These are phyloP conservation scores for Scelioninae gen. 1 DNA, from an alignment of 2,888 invertebrate species.

Conservation along the genomic window DNA sequence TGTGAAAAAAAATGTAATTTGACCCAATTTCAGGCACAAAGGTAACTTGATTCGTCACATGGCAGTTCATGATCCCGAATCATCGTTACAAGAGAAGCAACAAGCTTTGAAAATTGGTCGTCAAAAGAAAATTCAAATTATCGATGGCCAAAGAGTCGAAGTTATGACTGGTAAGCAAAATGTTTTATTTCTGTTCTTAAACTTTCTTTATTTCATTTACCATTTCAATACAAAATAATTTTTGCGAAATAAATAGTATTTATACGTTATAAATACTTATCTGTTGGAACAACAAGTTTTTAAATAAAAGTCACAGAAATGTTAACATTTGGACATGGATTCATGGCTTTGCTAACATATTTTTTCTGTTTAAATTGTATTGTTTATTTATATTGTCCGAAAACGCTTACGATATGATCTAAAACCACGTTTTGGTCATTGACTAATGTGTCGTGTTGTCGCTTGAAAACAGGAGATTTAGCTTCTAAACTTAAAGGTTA, in stretches of 20 bases:
- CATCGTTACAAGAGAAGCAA: slow-evolving; percentile 89
- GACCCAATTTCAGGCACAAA: slow-evolving; percentile 90
- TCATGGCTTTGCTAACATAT: too few species aligned
- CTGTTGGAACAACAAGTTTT: too few species aligned
- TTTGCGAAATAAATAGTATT: not conserved
- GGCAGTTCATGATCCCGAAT: slow-evolving; percentile 95
- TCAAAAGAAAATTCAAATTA: slow-evolving; percentile 90
- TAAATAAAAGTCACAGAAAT: too few species aligned
- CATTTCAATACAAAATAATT: too few species aligned
- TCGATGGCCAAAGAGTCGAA: slow-evolving; percentile 85
- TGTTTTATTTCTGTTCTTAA: too few species aligned
- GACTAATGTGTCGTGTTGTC: slow-evolving; percentile 79
- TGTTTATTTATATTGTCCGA: slow-evolving; percentile 20
- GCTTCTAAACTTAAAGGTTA: slow-evolving; percentile 84
- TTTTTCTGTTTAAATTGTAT: too few species aligned
- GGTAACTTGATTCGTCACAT: slow-evolving; percentile 96
- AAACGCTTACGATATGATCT: slow-evolving; percentile 81
- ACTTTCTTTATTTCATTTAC: too few species aligned
- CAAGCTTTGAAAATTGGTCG: slow-evolving; percentile 91
- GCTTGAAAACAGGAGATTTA: slow-evolving; percentile 72
- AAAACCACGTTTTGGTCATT: slow-evolving; percentile 78
- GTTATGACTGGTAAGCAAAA: slow-evolving; percentile 83
- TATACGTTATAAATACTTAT: not conserved
- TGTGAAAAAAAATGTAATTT: too few species aligned
- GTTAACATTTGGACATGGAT: too few species aligned